A percentile compares a stretch with the other conserved stretches of the same genome.
Evolutionary conservation across 2,888 invertebrate species (phyloP).

Genomic region (Isotomurus palustris): DNA sequence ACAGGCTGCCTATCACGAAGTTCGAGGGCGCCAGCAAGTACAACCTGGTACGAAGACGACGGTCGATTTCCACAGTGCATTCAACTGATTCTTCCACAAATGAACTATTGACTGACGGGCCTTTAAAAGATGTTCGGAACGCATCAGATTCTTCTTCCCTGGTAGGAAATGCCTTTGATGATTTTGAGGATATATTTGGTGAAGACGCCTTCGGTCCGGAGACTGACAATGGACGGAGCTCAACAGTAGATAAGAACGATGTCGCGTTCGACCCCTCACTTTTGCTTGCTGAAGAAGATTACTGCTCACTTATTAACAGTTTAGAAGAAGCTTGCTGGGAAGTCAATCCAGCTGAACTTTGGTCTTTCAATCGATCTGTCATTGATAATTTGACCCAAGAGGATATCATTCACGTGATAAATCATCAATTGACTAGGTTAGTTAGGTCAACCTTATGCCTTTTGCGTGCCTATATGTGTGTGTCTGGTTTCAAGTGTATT

Average conservation of each 20-base stretch:
- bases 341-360: slow-evolving; percentile 65
- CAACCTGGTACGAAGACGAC: slow-evolving; percentile 10
- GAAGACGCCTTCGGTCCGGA: slow-evolving; percentile 26
- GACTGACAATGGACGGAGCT: no score
- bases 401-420: slow-evolving; percentile 61
- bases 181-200: slow-evolving; percentile 38
- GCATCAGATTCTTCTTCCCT: not conserved
- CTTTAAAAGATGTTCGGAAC: not conserved
- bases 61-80: slow-evolving; percentile 3
- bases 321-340: slow-evolving; percentile 61
- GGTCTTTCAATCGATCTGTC: slow-evolving; percentile 59
- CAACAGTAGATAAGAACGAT: not conserved
- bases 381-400: slow-evolving; percentile 58
- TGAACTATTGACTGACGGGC: not conserved
- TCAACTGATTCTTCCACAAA: not conserved
- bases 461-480: no score
- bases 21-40: slow-evolving; percentile 12
- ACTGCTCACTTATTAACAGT: slow-evolving; percentile 61
- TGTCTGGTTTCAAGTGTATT: not conserved
- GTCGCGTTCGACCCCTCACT: slow-evolving; percentile 57
- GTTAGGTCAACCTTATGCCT: not conserved
- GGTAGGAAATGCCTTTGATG: slow-evolving; percentile 21
- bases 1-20: slow-evolving; percentile 43
- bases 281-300: slow-evolving; percentile 57
- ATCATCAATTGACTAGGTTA: slow-evolving; percentile 56